These are phyloP conservation scores for Phrynosoma blainvillii DNA, from an alignment of 2,113 vertebrate genomes.

Conservation along the genomic window DNA sequence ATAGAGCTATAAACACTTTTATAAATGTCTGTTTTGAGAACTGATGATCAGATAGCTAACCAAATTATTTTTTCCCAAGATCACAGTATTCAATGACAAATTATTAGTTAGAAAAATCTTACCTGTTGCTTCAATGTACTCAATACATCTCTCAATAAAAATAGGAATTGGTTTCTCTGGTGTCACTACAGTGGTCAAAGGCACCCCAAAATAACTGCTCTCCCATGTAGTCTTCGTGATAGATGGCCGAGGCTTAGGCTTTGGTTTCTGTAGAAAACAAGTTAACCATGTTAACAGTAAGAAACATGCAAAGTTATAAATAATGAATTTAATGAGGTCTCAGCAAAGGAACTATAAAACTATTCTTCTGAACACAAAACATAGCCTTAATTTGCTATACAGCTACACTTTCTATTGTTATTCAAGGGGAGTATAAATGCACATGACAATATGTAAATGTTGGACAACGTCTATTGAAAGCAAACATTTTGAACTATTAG, in stretches of 20 bases:
- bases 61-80: neutral
- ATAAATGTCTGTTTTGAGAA: neutral
- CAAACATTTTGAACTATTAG: neutral
- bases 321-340: neutral
- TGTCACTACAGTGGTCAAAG: slow-evolving; percentile 83
- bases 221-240: slow-evolving; percentile 89
- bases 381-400: neutral
- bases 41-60: neutral
- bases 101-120: slow-evolving; percentile 41
- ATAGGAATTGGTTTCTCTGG: slow-evolving; percentile 88
- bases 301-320: neutral
- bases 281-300: rapidly evolving
- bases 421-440: neutral
- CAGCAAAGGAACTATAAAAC: neutral
- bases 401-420: neutral
- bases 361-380: neutral
- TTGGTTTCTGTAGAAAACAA: slow-evolving; percentile 82
- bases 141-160: slow-evolving; percentile 94
- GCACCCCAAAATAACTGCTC: slow-evolving; percentile 93
- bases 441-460: neutral
- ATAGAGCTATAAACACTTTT: neutral
- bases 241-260: slow-evolving; percentile 87
- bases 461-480: neutral
- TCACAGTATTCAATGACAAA: neutral
- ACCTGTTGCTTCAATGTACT: slow-evolving; percentile 94